Percentiles rank a stretch among this genome's conserved stretches.
phyloP scores from a whole-genome alignment of 2,113 vertebrate genomes.

The Aspiorhynchus laticeps region DNA sequence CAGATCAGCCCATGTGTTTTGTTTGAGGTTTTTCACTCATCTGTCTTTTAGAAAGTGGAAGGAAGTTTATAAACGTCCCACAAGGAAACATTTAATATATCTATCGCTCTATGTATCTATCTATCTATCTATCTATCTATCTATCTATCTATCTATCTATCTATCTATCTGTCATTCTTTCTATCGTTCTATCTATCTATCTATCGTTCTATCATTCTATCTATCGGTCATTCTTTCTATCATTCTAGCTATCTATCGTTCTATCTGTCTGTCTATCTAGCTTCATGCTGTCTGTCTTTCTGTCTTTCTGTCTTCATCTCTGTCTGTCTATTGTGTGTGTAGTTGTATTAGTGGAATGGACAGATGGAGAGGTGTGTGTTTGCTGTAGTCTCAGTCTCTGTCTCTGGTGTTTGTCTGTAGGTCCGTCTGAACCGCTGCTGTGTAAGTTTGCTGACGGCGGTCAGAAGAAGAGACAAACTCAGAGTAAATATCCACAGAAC shows the following conservation, averaged over 20 bases:
- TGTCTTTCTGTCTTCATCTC: background rate
- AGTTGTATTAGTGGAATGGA: background rate
- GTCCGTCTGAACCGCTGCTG: conserved; percentile 11
- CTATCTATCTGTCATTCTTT: background rate
- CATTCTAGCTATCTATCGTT: background rate
- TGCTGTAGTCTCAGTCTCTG: background rate
- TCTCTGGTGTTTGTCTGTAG: conserved; percentile 4
- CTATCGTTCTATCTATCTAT: rapidly evolving
- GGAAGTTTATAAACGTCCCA: too few species aligned
- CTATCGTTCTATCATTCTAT: background rate
- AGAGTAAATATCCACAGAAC: background rate
- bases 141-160: background rate
- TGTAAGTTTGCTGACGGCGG: background rate
- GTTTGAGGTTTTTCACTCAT: too few species aligned
- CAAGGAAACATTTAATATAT: too few species aligned
- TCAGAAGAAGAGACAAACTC: conserved; percentile 3
- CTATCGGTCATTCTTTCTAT: background rate
- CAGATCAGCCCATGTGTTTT: too few species aligned
- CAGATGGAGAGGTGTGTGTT: background rate
- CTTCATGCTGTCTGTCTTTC: background rate
- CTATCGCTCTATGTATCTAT: rapidly evolving
- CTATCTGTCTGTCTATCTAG: rapidly evolving
- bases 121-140: background rate
- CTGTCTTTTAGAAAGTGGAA: too few species aligned
- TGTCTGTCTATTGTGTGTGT: background rate